phyloP scores from a whole-genome alignment of 1,140 invertebrate genomes.

The Ceratosolen fusciceps region DNA sequence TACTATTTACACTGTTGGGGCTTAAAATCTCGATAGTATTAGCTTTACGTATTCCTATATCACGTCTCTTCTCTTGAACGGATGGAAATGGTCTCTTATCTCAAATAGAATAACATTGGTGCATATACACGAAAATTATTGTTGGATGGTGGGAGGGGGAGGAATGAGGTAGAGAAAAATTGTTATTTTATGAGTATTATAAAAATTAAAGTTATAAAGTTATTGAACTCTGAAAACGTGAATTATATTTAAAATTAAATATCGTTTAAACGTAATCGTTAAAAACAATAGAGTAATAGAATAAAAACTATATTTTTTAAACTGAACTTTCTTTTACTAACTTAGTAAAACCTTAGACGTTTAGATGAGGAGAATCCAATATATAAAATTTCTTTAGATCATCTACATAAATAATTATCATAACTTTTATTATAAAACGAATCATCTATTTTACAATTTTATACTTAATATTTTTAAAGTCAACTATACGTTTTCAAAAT shows the following conservation, averaged over 20 bases:
- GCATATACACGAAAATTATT: conserved; percentile 59
- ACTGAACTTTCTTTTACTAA: too few species aligned
- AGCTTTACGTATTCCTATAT: conserved; percentile 15
- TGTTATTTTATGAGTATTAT: background rate
- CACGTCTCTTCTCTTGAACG: conserved; percentile 55
- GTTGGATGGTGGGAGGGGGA: conserved; percentile 2
- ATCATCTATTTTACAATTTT: background rate
- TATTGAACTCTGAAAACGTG: background rate
- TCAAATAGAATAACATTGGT: conserved; percentile 58
- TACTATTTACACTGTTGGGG: conserved; percentile 47
- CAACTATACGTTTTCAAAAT: too few species aligned
- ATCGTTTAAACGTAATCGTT: background rate
- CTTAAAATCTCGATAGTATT: conserved; percentile 1
- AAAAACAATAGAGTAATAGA: too few species aligned
- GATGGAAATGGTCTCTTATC: conserved; percentile 51
- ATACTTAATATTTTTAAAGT: too few species aligned
- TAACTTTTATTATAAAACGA: background rate
- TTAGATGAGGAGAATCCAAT: too few species aligned
- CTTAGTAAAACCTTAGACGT: too few species aligned
- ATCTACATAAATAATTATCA: background rate
- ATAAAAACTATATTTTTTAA: too few species aligned
- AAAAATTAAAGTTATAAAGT: too few species aligned
- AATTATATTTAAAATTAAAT: background rate
- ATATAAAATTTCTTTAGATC: too few species aligned
- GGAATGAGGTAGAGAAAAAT: background rate